Evolutionary conservation across 2,888 invertebrate species (phyloP), one percentile per base, ranked within the genome.

Genomic region (Onthophagus sagittarius): DNA sequence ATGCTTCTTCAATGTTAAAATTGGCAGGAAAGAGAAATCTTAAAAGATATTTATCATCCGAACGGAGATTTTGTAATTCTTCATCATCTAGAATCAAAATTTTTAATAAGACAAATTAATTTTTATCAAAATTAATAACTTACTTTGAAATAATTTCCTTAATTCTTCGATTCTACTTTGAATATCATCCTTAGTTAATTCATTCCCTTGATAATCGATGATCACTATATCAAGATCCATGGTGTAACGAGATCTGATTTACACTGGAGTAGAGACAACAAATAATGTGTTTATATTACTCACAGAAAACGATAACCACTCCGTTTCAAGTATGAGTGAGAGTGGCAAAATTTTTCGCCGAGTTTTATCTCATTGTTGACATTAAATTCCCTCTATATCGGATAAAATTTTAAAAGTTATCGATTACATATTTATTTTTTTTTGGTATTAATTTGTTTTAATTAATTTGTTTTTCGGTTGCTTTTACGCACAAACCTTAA

Each of bases 1-100:
- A 82, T 2, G 86, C 84, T 70, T 77, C 77, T 11, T 82, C 76
- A 1, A 84, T 80, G 75, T 84, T 79, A 75, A 83, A 86, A 74
- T 82, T 74, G 3, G 81, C 78, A 62, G 79, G 80, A 72, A 81
- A 78, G 3, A 86, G 78, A 78, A 81, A 86, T 72, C 85, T 76
- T 70, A 81, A 74, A n/a, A 86, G 76, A 74, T 82, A 83, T 13
- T 74, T 73, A 62, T 84, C 83, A 72, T 85, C 84, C 14, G 79
- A 78, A 73, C 82, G 78, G 33, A 85, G 75, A 23, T 80, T 78
- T 32, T 78, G 78, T 53, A 81, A 65, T 53, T 76, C 75, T 15
- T 78, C 74, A 72, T 82, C 79, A 62, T 76, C 83, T 84, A 72
- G 63, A 81, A 67, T 31, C n/a, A 67, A 11, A 80, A 62, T 23